Evolutionary conservation across 2,113 vertebrate genomes (phyloP).

Genomic region (Antechinus flavipes): DNA sequence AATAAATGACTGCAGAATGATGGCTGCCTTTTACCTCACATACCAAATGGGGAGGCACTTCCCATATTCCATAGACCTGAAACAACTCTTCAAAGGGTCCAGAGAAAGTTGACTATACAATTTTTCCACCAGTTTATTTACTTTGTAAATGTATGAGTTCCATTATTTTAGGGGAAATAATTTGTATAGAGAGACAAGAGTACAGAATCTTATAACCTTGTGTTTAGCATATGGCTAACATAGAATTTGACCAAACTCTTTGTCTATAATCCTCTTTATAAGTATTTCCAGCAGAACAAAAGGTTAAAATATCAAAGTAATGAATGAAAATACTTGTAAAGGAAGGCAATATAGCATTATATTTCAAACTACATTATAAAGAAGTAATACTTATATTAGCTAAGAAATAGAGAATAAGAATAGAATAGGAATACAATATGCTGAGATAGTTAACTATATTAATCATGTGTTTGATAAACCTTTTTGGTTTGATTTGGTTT

Average conservation of each 20-base stretch:
- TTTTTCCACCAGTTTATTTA: background rate
- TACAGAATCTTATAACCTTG: background rate
- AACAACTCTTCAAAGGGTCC: background rate
- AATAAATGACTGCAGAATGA: background rate
- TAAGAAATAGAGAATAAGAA: background rate
- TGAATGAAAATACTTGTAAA: background rate
- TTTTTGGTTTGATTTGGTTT: too few relatives aligned
- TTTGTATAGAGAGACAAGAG: background rate
- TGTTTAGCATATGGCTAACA: background rate
- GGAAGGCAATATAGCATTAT: background rate
- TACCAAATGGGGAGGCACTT: background rate
- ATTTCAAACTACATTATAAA: background rate
- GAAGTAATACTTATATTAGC: background rate
- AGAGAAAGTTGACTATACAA: background rate
- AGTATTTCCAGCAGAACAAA: background rate
- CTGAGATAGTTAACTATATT: background rate
- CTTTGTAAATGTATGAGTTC: background rate
- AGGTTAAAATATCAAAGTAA: background rate
- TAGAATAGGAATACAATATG: background rate
- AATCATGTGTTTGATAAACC: background rate
- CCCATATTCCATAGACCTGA: background rate
- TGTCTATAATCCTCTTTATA: background rate
- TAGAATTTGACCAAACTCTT: background rate
- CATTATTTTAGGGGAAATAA: background rate
- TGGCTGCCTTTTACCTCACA: background rate